These are phyloP conservation scores for Ceyx melanurus DNA, from an alignment of 2,113 vertebrate genomes.

Conservation along the genomic window DNA sequence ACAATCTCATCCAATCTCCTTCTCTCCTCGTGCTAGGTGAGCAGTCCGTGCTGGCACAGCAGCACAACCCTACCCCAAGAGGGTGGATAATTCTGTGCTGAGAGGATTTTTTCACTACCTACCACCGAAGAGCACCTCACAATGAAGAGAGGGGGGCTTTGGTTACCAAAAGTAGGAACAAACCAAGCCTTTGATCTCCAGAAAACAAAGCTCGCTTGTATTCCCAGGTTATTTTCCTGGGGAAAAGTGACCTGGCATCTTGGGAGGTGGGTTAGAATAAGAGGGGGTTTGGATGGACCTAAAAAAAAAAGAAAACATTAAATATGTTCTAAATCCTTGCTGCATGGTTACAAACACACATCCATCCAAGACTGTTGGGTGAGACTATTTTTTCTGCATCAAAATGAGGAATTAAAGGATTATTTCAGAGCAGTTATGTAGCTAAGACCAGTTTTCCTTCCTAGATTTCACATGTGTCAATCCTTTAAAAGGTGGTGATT, in stretches of 20 bases:
- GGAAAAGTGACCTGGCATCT: not conserved
- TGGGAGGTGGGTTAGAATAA: not conserved
- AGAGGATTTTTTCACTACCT: not conserved
- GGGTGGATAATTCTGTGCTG: not conserved
- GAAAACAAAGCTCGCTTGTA: constrained; percentile 17
- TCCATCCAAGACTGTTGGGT: not conserved
- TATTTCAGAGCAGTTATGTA: not conserved
- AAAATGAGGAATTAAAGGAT: not conserved
- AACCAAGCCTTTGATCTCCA: constrained; percentile 18
- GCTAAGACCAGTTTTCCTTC: constrained; percentile 5
- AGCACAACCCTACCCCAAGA: not conserved
- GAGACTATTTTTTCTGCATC: not conserved
- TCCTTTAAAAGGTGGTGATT: not conserved
- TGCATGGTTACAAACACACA: not conserved
- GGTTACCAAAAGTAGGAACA: not conserved
- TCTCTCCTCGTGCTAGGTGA: not conserved
- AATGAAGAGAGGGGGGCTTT: not conserved
- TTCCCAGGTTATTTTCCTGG: not conserved
- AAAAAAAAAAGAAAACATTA: not conserved
- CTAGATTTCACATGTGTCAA: not conserved
- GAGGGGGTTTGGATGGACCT: not conserved
- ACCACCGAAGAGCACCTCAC: not conserved
- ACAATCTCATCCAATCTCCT: not conserved
- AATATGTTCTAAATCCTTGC: not conserved
- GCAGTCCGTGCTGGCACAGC: not conserved